Percentiles rank a stretch among this genome's conserved stretches.
These are phyloP conservation scores for Heliconius erato DNA, from an alignment of 2,888 invertebrate genomes.

Conservation along the genomic window DNA sequence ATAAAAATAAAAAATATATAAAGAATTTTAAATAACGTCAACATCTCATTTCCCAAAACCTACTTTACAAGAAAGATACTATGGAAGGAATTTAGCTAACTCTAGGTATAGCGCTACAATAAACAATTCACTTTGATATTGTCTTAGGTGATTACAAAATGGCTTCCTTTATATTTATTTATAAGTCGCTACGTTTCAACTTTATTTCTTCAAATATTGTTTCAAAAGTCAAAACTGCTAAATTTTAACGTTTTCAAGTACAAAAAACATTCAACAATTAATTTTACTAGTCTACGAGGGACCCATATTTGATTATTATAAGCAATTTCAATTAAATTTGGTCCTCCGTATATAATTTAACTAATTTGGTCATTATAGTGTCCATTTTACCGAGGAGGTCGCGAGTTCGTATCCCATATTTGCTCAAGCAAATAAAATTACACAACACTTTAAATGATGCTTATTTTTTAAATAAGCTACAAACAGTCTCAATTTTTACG, in stretches of 20 bases:
- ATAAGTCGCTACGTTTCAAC: neutral
- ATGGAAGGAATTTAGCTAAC: conserved; percentile 29
- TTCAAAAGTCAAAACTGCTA: neutral
- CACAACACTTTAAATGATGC: neutral
- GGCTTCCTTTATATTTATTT: neutral
- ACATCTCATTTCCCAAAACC: neutral
- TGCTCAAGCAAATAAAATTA: neutral
- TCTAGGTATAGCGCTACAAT: conserved; percentile 14
- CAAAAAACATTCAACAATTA: neutral
- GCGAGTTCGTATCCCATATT: neutral
- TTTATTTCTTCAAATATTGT: neutral
- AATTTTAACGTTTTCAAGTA: neutral
- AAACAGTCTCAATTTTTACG: conserved; percentile 23
- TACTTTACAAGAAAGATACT: conserved; percentile 3
- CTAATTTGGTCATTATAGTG: conserved; percentile 10
- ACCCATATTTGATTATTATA: neutral
- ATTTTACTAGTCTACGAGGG: conserved; percentile 1
- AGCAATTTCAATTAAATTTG: conserved; percentile 15
- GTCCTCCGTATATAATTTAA: conserved; percentile 34
- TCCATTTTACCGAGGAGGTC: neutral
- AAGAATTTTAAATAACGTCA: conserved; percentile 9
- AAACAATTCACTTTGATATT: conserved; percentile 34
- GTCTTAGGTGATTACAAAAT: conserved; percentile 17
- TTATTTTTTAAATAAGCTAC: conserved; percentile 20
- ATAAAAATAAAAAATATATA: neutral